Evolutionary conservation across 2,113 vertebrate genomes (phyloP), one percentile per base, ranked within the genome.

Genomic region (Chaenocephalus aceratus): DNA sequence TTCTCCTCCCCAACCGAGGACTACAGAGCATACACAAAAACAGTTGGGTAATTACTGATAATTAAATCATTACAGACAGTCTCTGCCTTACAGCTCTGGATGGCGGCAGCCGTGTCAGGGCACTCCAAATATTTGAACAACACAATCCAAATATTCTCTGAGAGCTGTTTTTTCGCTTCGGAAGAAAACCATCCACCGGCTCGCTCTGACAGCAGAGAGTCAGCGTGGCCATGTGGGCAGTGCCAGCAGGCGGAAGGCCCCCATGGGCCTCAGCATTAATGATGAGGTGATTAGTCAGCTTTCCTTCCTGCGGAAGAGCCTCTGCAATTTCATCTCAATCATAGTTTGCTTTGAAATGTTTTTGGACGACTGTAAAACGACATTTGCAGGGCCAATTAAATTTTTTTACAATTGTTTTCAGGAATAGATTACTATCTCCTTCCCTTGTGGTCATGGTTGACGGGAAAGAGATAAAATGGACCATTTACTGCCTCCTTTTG

Each of bases 21-120:
- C 91, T 84, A 86, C 84, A 93, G 93, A 95, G 94, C 59, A 57
- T 94, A 93, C 93, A 94, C 92, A 87, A 93, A 94, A 94, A 95
- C 96, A 96, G 92, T 95, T 93, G 96, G 94, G 96, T 96, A 97
- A 97, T 98, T 97, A 97, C 96, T 94, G 96, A 95, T 97, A 97
- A 98, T 97, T 96, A 97, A 97, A 97, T 96, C 95, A 97, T 98
- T 97, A 97, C 95, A 96, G 95, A 91, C 93, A 95, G 95, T 90
- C 94, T 93, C 93, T 94, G 95, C 92, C 90, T 89, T 78, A 89
- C 90, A 79, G 79, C 71, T 77, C 95, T 94, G 94, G 93, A 88
- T 88, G 94, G 94, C 90, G 86, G 86, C 92, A 90, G 84, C 92
- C 90, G 92, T 93, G 94, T 95, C 93, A 94, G 93, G 64, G 92